These are phyloP conservation scores for Hippocampus kuda DNA, from an alignment of 2,797 vertebrate species.

Conservation along the genomic window DNA sequence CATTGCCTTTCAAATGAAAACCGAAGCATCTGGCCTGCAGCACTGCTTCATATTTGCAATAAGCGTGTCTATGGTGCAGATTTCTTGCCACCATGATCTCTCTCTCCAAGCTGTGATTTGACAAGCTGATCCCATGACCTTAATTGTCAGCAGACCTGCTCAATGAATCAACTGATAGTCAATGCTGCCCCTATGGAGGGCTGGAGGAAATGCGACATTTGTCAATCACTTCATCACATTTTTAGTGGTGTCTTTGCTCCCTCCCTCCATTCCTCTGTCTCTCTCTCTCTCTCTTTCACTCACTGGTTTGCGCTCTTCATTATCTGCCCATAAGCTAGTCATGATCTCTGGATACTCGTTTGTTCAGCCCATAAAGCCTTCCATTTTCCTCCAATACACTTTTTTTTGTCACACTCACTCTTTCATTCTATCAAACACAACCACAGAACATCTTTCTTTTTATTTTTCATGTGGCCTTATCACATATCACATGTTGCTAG, in stretches of 20 bases:
- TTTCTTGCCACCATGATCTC: conserved; percentile 48
- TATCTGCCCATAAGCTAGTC: conserved; percentile 53
- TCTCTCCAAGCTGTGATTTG: conserved; percentile 42
- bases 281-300: neutral
- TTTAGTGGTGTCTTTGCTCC: conserved; percentile 24
- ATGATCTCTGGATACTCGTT: conserved; percentile 35
- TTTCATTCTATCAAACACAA: conserved; percentile 42
- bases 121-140: conserved; percentile 42
- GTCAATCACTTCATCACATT: conserved; percentile 43
- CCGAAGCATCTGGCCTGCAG: conserved; percentile 31
- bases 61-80: conserved; percentile 41
- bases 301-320: conserved; percentile 24
- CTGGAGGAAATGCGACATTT: conserved; percentile 41
- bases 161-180: conserved; percentile 39
- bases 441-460: conserved; percentile 41
- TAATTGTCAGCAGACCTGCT: conserved; percentile 42
- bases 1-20: conserved; percentile 18
- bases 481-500: conserved; percentile 70
- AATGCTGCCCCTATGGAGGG: conserved; percentile 57
- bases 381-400: conserved; percentile 43
- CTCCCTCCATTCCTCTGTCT: neutral
- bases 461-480: conserved; percentile 51
- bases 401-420: conserved; percentile 26
- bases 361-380: conserved; percentile 44
- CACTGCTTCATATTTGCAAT: conserved; percentile 36